A percentile compares a stretch with the other conserved stretches of the same genome.
phyloP scores from a whole-genome alignment of 2,113 vertebrate species.

The Catharus minimus region DNA sequence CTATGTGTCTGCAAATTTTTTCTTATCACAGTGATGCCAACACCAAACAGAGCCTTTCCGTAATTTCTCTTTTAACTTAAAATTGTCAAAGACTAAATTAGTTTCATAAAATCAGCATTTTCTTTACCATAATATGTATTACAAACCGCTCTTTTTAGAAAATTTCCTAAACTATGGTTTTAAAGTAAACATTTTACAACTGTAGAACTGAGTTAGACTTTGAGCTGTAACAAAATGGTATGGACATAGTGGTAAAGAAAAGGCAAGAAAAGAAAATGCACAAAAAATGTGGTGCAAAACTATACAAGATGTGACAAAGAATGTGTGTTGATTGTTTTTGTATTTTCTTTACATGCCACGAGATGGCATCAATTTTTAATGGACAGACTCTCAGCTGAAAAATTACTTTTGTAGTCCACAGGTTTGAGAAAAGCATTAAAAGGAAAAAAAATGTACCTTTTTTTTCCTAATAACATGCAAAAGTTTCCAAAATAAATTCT shows the following conservation, averaged over 20 bases:
- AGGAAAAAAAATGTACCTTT: fast-evolving
- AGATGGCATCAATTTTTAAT: slow-evolving; percentile 69
- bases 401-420: background rate
- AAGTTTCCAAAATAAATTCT: background rate
- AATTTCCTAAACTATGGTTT: background rate
- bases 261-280: background rate
- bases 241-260: background rate
- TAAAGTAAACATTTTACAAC: background rate
- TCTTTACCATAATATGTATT: background rate
- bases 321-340: fast-evolving
- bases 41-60: background rate
- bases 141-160: background rate
- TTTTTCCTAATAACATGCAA: background rate
- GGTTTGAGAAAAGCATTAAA: background rate
- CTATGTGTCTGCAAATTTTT: background rate
- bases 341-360: slow-evolving; percentile 35
- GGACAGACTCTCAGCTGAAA: too few species aligned
- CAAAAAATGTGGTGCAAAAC: background rate
- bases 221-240: background rate
- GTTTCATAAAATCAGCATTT: background rate
- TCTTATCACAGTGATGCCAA: background rate
- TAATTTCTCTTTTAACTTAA: background rate
- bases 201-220: background rate
- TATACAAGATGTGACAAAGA: background rate
- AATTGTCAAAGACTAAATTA: background rate